Conservation (phyloP, 1,140 invertebrate species). For the Bombus turneri region DNA sequence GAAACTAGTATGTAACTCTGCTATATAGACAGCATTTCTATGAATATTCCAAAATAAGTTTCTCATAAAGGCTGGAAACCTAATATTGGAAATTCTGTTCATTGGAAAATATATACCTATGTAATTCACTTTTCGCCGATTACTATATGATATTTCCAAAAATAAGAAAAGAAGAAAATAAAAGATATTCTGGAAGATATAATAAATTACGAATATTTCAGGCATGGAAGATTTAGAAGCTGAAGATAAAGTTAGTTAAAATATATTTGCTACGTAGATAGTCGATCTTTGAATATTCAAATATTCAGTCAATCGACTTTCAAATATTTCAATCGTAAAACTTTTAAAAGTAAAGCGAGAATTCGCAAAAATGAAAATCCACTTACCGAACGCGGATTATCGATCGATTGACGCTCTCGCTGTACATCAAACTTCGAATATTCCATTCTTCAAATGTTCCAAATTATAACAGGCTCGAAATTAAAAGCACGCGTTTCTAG, state of each 20-base stretch:
- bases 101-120: neutral
- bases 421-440: neutral
- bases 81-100: neutral
- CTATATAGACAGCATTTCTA: neutral
- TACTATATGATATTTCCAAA: neutral
- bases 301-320: no score
- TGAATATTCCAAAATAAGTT: neutral
- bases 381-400: neutral
- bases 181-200: accelerated
- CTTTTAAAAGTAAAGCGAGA: neutral
- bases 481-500: no score
- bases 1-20: neutral
- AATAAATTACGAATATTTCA: neutral
- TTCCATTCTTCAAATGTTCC: no score
- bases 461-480: no score
- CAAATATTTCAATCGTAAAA: neutral
- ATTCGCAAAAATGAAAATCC: no score
- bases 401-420: slow-evolving; percentile 16
- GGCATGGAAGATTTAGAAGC: neutral
- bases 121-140: accelerated
- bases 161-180: neutral
- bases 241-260: no score
- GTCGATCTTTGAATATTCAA: no score
- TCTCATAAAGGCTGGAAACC: neutral
- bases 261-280: no score